Evolutionary conservation across 2,113 vertebrate genomes (phyloP).

Genomic region (Epinephelus fuscoguttatus): DNA sequence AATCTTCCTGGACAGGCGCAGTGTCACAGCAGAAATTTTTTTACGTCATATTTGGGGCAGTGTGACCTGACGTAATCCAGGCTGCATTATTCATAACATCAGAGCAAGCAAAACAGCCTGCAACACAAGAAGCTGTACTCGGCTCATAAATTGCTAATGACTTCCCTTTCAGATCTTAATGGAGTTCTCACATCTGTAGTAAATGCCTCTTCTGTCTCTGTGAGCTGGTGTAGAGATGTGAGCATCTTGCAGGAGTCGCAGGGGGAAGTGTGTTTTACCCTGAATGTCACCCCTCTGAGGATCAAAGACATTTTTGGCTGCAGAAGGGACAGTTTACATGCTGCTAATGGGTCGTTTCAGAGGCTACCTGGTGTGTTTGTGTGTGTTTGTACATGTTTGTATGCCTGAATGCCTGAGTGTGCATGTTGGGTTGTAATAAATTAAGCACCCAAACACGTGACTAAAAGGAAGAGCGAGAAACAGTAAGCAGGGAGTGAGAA

Average conservation of each 20-base stretch:
- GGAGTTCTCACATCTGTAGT: conserved; percentile 74
- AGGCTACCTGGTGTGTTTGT: conserved; percentile 57
- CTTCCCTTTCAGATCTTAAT: conserved; percentile 75
- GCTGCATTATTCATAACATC: conserved; percentile 81
- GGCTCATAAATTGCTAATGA: conserved; percentile 79
- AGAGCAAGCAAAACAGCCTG: conserved; percentile 63
- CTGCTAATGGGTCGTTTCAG: conserved; percentile 63
- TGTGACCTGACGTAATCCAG: conserved; percentile 78
- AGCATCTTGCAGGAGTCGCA: conserved; percentile 50
- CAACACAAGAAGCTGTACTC: conserved; percentile 66
- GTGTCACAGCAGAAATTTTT: conserved; percentile 36
- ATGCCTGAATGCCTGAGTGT: conserved; percentile 5
- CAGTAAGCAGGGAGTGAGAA: conserved; percentile 18
- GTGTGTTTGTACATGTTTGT: conserved; percentile 23
- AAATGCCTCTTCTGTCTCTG: conserved; percentile 45
- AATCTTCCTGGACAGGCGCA: conserved; percentile 33
- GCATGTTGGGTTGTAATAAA: conserved; percentile 47
- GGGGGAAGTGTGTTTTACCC: conserved; percentile 51
- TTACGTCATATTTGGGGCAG: conserved; percentile 75
- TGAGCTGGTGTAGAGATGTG: conserved; percentile 14
- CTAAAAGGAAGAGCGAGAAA: neutral
- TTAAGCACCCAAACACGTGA: conserved; percentile 34
- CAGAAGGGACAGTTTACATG: conserved; percentile 43
- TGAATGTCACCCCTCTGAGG: conserved; percentile 55
- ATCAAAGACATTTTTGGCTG: conserved; percentile 64